phyloP scores from a whole-genome alignment of 2,797 vertebrate genomes.

The Protonibea diacanthus region DNA sequence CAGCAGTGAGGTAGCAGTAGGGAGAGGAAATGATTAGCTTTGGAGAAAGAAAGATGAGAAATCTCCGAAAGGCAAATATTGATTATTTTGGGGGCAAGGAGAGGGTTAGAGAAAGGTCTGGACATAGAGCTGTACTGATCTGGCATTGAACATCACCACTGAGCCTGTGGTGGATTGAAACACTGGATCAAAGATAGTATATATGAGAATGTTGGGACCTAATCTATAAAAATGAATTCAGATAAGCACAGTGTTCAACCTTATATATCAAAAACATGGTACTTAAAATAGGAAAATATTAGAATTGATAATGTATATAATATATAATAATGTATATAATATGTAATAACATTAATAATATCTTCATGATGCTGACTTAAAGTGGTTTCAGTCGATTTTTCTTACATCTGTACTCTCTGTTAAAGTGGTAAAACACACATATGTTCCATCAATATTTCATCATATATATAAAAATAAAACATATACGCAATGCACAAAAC shows the following conservation, averaged over 20 bases:
- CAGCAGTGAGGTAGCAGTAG: slow-evolving; percentile 1
- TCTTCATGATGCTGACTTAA: neutral
- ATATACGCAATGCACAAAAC: neutral
- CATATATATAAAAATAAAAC: neutral
- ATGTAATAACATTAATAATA: neutral
- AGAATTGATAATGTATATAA: neutral
- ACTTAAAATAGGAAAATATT: neutral
- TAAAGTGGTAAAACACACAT: neutral
- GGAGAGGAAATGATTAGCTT: slow-evolving; percentile 1
- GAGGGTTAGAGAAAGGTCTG: slow-evolving; percentile 4
- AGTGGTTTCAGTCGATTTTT: too few relatives aligned
- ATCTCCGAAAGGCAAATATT: slow-evolving; percentile 19
- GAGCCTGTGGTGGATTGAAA: slow-evolving; percentile 8
- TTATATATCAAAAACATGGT: neutral
- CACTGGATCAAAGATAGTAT: neutral
- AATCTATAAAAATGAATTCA: neutral
- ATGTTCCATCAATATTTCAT: too few relatives aligned
- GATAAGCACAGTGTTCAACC: neutral
- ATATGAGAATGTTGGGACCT: neutral
- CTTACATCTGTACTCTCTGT: neutral
- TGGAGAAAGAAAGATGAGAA: slow-evolving; percentile 22
- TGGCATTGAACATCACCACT: neutral
- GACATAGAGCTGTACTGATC: neutral
- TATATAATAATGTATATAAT: neutral
- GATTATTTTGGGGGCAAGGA: neutral